phyloP scores from a whole-genome alignment of 2,888 invertebrate species.

The Lasioglossum lativentre region DNA sequence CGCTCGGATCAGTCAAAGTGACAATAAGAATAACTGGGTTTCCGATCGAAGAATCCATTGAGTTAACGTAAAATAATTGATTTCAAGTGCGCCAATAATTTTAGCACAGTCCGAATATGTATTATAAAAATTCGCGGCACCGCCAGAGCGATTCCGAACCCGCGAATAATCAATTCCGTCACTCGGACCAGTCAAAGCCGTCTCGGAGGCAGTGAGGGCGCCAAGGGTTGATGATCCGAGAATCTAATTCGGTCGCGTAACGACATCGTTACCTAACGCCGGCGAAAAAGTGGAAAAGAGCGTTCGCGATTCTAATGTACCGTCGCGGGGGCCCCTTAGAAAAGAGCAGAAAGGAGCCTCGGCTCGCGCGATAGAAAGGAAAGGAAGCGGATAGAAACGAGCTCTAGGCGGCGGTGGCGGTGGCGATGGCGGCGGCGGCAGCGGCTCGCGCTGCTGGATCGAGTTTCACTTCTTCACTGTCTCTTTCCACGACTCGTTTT shows the following conservation, averaged over 20 bases:
- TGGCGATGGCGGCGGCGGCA: conserved; percentile 32
- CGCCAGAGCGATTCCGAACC: neutral
- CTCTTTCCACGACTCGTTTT: conserved; percentile 69
- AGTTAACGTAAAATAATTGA: neutral
- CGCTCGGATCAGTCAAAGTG: no score
- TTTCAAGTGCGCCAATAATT: neutral
- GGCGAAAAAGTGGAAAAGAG: conserved; percentile 12
- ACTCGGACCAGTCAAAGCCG: neutral
- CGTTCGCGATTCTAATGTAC: conserved; percentile 38
- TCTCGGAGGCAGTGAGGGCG: neutral
- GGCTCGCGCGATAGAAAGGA: conserved; percentile 61
- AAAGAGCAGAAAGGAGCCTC: conserved; percentile 51
- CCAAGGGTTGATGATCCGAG: conserved; percentile 17
- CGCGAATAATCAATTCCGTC: neutral
- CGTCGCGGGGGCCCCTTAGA: conserved; percentile 38
- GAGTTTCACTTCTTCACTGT: conserved; percentile 73
- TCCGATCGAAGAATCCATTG: no score
- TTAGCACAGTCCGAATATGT: neutral
- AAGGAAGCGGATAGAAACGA: conserved; percentile 69
- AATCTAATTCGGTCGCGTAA: conserved; percentile 18
- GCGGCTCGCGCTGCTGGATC: conserved; percentile 59
- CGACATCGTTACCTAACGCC: neutral
- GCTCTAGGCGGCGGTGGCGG: conserved; percentile 43
- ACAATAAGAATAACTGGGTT: no score
- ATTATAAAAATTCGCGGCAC: neutral